These are phyloP conservation scores for Saiga tatarica DNA, from an alignment of 2,113 vertebrate genomes.

Conservation along the genomic window DNA sequence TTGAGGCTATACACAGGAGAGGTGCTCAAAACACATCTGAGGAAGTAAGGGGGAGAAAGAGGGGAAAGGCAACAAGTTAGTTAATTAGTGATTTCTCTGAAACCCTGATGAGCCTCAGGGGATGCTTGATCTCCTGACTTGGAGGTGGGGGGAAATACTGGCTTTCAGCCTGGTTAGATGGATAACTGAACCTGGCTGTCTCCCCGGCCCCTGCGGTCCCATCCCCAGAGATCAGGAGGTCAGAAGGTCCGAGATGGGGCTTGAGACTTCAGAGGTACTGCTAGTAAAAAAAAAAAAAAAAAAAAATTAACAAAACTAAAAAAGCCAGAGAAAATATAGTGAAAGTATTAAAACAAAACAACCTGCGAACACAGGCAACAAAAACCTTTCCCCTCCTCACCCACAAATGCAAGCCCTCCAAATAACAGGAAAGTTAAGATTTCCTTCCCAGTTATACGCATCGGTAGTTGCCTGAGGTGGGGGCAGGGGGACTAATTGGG, in stretches of 20 bases:
- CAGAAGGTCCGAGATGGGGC: not conserved
- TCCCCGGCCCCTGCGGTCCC: not conserved
- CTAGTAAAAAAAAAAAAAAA: not conserved
- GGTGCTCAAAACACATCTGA: not conserved
- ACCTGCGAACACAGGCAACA: not conserved
- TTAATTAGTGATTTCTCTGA: not conserved
- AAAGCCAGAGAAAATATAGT: not conserved
- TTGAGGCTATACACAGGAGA: not conserved
- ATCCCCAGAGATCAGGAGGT: not conserved
- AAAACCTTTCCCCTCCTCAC: not conserved
- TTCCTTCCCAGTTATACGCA: not conserved
- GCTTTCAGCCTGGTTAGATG: not conserved
- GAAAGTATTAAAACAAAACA: not conserved
- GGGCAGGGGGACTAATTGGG: fast-evolving
- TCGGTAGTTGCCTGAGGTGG: not conserved
- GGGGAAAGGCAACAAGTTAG: not conserved
- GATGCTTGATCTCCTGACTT: not conserved
- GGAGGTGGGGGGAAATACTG: not conserved
- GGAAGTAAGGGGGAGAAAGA: not conserved
- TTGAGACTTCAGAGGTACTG: not conserved
- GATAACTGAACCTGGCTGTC: not conserved
- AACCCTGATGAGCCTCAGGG: not conserved
- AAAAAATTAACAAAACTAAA: not conserved
- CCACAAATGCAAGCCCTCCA: not conserved
- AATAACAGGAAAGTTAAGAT: not conserved